Conservation (phyloP, 2,113 vertebrate species). For the Emberiza fucata region DNA sequence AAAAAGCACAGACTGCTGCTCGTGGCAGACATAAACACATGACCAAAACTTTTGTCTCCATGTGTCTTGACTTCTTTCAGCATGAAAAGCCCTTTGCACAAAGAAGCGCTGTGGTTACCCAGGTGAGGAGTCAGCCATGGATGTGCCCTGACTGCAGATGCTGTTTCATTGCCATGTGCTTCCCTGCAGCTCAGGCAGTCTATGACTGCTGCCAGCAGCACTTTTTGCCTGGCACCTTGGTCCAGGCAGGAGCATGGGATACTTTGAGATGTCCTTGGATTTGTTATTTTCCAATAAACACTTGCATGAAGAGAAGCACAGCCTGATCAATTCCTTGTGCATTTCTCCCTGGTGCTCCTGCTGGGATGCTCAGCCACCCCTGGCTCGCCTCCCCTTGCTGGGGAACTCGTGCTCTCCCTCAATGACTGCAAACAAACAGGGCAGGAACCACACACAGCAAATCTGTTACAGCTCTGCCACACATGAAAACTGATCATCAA, state of each 20-base stretch:
- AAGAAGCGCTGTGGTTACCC: not conserved
- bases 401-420: rapidly evolving
- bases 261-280: not conserved
- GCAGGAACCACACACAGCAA: rapidly evolving
- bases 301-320: not conserved
- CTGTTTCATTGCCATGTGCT: rapidly evolving
- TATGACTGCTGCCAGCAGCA: not conserved
- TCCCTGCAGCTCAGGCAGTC: not conserved
- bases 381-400: not conserved
- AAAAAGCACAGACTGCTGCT: not conserved
- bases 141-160: not conserved
- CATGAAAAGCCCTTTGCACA: not conserved
- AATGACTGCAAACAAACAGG: not conserved
- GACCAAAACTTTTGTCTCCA: not conserved
- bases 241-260: not conserved
- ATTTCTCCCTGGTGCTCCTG: not conserved
- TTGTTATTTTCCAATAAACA: not conserved
- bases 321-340: rapidly evolving
- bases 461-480: not conserved
- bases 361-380: not conserved
- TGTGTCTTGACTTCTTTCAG: not conserved
- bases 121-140: not conserved
- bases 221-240: not conserved
- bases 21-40: not conserved
- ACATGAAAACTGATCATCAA: rapidly evolving